Evolutionary conservation across 1,140 invertebrate genomes (phyloP).

Genomic region (Trachelipus rathkii): DNA sequence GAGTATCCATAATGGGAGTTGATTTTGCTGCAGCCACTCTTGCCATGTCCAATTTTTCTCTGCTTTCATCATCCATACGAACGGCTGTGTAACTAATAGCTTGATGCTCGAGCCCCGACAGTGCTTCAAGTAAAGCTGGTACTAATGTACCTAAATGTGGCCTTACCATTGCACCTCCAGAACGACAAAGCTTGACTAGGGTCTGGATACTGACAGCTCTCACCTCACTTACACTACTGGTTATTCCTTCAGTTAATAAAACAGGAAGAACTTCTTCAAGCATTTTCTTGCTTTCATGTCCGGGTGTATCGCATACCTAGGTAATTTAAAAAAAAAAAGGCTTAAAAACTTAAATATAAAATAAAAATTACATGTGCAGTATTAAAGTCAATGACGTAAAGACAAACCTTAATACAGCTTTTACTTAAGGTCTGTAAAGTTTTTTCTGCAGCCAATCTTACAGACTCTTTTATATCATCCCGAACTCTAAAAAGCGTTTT

Average conservation of each 20-base stretch:
- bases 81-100: slow-evolving; percentile 74
- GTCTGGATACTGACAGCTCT: slow-evolving; percentile 74
- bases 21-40: slow-evolving; percentile 70
- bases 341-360: background rate
- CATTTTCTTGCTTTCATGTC: slow-evolving; percentile 72
- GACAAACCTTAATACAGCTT: slow-evolving; percentile 43
- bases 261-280: slow-evolving; percentile 72
- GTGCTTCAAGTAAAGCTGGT: slow-evolving; percentile 72
- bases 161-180: slow-evolving; percentile 69
- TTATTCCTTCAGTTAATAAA: slow-evolving; percentile 72
- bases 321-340: background rate
- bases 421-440: slow-evolving; percentile 71
- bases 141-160: slow-evolving; percentile 75
- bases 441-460: slow-evolving; percentile 70
- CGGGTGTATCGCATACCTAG: slow-evolving; percentile 57
- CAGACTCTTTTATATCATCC: slow-evolving; percentile 90
- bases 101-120: slow-evolving; percentile 62
- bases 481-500: slow-evolving; percentile 77
- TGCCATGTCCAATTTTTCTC: slow-evolving; percentile 57
- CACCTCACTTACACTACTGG: slow-evolving; percentile 71
- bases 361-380: background rate
- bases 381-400: background rate
- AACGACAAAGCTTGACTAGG: slow-evolving; percentile 74
- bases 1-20: slow-evolving; percentile 81
- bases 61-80: slow-evolving; percentile 61